Conservation (phyloP, 2,797 vertebrate genomes). For the Tauraco hartlaubi region DNA sequence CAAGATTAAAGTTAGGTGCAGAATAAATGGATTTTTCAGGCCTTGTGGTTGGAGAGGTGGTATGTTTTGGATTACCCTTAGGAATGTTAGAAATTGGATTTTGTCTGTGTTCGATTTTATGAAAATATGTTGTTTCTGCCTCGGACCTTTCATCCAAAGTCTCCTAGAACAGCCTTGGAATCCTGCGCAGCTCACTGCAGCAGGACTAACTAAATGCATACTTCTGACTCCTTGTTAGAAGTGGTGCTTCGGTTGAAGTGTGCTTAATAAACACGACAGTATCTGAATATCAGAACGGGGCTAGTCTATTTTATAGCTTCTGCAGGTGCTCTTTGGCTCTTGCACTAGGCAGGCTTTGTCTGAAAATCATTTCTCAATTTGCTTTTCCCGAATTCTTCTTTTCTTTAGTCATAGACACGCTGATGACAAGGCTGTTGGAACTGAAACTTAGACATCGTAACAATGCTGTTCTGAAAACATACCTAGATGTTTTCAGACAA, state of each 20-base stretch:
- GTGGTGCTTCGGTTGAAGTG: neutral
- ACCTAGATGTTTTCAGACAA: neutral
- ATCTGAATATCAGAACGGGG: neutral
- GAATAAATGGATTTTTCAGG: neutral
- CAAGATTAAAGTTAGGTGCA: neutral
- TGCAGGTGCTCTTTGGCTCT: neutral
- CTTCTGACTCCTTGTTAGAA: neutral
- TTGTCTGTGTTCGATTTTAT: neutral
- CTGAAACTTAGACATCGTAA: neutral
- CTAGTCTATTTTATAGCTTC: neutral
- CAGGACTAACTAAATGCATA: neutral
- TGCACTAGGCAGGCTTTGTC: neutral
- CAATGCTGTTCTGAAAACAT: neutral
- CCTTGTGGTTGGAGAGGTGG: neutral
- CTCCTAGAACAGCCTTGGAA: neutral
- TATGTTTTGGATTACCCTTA: neutral
- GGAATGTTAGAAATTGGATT: neutral
- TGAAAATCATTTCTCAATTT: neutral
- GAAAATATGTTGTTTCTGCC: neutral
- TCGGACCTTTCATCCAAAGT: neutral
- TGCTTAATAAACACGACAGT: neutral
- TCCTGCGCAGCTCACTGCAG: neutral
- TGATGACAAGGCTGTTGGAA: neutral
- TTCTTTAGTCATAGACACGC: neutral
- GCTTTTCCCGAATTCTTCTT: neutral